Base-by-base conservation (phyloP, 1,140 invertebrate genomes). In the Grapholita molesta region DNA sequence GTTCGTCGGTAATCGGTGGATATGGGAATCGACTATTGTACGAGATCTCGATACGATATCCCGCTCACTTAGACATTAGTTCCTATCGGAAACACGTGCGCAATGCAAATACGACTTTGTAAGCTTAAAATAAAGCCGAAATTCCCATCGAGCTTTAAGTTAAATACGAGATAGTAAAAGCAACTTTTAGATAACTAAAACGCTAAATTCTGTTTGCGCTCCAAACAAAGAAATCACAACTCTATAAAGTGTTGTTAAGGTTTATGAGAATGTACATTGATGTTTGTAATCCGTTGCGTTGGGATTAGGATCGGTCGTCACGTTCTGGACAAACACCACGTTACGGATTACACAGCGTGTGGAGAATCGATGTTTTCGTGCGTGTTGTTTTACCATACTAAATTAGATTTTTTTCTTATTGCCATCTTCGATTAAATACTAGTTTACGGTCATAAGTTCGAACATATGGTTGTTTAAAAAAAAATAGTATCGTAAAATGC, bases 1-100 rank as follows among this genome's bases (percentile, higher is more conserved):
- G 82, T 77, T 70, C 78, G 78, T 73, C 82, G 76, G 82, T 86
- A 85, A 88, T 88, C 71, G 76, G 84, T 84, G 80, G 86, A 87
- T 88, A 89, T 88, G 86, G 88, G 88, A 88, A 90, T 57, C 80
- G 77, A 77, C 79, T 72, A 78, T 83, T 79, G 75, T 84, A 72
- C 71, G 76, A 82, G 75, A 82, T 80, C 70, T 71, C 66, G 69
- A 74, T 77, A 73, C 65, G 70, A 69, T 76, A 64, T 42, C 32
- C 24, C 4, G 21, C 11, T 35, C 15, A 15, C 38, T n/a, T 42
- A 15, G 38, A 42, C 38, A 42, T 15, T 18, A 15, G n/a, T 15
- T n/a, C 38, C 15, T 42, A 35, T 35, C 12, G 12, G 9, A 12
- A 35, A 12, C 33, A 12, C 12, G 33, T 35, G 33, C 11, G 11